Conservation (phyloP, 2,113 vertebrate species). For the Misgurnus mizolepis region DNA sequence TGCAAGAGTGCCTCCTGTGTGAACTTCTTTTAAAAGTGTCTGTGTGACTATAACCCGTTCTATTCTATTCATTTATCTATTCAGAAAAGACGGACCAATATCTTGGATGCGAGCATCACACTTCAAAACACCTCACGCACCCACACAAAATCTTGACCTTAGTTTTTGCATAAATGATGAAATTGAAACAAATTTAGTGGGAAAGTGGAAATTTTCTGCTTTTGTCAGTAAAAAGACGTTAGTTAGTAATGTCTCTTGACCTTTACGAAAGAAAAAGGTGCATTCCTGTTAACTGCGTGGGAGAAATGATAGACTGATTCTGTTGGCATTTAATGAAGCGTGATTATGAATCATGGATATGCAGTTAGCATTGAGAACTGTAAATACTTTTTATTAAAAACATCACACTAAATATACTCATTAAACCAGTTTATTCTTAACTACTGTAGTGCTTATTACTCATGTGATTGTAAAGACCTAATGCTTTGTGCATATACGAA, state of each 20-base stretch:
- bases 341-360: slow-evolving; percentile 15
- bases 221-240: background rate
- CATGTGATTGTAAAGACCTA: background rate
- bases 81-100: background rate
- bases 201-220: slow-evolving; percentile 30
- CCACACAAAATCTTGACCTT: background rate
- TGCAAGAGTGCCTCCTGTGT: background rate
- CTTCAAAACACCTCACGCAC: slow-evolving; percentile 1
- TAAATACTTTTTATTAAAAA: slow-evolving; percentile 1
- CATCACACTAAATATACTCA: background rate
- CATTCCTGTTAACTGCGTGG: slow-evolving; percentile 17
- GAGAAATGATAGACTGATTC: slow-evolving; percentile 39
- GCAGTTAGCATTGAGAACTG: background rate
- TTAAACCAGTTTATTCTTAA: background rate
- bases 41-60: background rate
- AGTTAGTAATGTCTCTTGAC: slow-evolving; percentile 44
- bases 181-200: slow-evolving; percentile 37
- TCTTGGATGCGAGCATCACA: slow-evolving; percentile 2
- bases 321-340: slow-evolving; percentile 20
- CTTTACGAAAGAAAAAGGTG: slow-evolving; percentile 47
- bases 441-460: background rate
- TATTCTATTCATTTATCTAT: background rate
- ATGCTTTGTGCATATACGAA: background rate
- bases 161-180: slow-evolving; percentile 30
- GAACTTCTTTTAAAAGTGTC: background rate